Evolutionary conservation across 2,888 invertebrate species (phyloP).

Genomic region (Andrena flavipes): DNA sequence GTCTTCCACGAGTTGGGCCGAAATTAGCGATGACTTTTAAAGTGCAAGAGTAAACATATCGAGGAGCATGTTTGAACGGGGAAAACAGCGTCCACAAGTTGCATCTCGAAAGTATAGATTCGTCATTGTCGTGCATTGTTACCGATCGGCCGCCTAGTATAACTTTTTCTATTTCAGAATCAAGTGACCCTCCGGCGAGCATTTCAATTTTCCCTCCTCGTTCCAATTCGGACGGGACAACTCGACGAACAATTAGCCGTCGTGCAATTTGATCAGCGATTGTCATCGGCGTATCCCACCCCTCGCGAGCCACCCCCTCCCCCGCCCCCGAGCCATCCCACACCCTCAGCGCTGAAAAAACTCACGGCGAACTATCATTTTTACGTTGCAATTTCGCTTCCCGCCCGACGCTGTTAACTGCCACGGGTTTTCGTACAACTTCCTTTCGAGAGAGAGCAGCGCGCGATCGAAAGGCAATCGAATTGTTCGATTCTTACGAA

Average conservation of each 20-base stretch:
- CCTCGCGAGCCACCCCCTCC: neutral
- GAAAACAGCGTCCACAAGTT: slow-evolving; percentile 21
- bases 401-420: slow-evolving; percentile 20
- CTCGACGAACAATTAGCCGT: slow-evolving; percentile 80
- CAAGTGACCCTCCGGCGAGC: slow-evolving; percentile 71
- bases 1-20: neutral
- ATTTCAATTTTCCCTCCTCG: slow-evolving; percentile 76
- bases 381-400: slow-evolving; percentile 61
- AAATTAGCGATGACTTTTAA: neutral
- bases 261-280: slow-evolving; percentile 82
- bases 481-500: no score
- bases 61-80: neutral
- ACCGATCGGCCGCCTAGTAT: slow-evolving; percentile 60
- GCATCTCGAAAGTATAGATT: slow-evolving; percentile 49
- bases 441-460: slow-evolving; percentile 15
- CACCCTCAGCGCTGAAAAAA: slow-evolving; percentile 54
- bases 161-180: slow-evolving; percentile 70
- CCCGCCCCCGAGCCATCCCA: neutral
- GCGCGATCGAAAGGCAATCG: slow-evolving; percentile 2
- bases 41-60: neutral
- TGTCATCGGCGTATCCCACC: slow-evolving; percentile 77
- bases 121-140: slow-evolving; percentile 59
- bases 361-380: slow-evolving; percentile 61
- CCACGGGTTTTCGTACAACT: slow-evolving; percentile 4
- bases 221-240: slow-evolving; percentile 76